Evolutionary conservation across 2,797 vertebrate species (phyloP).

Genomic region (Discoglossus pictus): DNA sequence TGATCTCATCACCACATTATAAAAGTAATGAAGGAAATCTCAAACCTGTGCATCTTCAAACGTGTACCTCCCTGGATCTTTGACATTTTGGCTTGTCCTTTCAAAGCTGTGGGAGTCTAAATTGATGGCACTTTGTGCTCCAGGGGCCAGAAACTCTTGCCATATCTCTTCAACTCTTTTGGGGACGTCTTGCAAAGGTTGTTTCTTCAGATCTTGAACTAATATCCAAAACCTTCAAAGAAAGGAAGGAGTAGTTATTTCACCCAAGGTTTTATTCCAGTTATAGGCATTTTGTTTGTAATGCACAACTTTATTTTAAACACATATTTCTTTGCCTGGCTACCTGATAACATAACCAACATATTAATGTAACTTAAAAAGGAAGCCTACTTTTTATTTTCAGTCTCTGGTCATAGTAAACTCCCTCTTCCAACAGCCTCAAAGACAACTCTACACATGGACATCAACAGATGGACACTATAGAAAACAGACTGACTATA

Average conservation of each 20-base stretch:
- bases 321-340: too few relatives aligned
- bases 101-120: conserved; percentile 96
- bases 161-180: conserved; percentile 90
- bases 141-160: conserved; percentile 93
- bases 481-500: too few relatives aligned
- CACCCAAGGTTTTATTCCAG: neutral
- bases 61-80: conserved; percentile 91
- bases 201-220: conserved; percentile 91
- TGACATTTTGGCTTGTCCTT: conserved; percentile 92
- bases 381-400: too few relatives aligned
- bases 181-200: conserved; percentile 85
- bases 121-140: conserved; percentile 92
- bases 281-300: too few relatives aligned
- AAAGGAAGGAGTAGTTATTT: conserved; percentile 27
- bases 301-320: too few relatives aligned
- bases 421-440: too few relatives aligned
- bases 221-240: conserved; percentile 89
- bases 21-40: conserved; percentile 43
- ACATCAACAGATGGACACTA: too few relatives aligned
- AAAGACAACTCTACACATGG: too few relatives aligned
- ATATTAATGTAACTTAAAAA: too few relatives aligned
- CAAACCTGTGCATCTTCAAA: conserved; percentile 95
- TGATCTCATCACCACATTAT: neutral
- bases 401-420: too few relatives aligned
- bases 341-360: too few relatives aligned